Percentiles rank a stretch among this genome's conserved stretches.
Conservation (phyloP, 2,113 vertebrate genomes). For the Sminthopsis crassicaudata region DNA sequence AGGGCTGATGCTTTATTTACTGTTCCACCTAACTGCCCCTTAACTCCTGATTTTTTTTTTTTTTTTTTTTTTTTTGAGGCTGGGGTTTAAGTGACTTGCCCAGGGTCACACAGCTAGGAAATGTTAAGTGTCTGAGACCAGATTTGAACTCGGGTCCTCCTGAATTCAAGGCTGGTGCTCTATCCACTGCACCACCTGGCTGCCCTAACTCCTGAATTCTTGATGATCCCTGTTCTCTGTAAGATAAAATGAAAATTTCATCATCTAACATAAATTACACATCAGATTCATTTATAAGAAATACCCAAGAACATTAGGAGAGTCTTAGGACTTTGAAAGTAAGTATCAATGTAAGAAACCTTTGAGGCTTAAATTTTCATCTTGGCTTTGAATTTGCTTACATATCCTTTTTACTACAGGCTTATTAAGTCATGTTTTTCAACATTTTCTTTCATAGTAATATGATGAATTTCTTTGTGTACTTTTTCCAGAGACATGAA, state of each 20-base stretch:
- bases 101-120: too few species aligned
- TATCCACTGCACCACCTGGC: too few species aligned
- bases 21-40: too few species aligned
- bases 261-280: background rate
- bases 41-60: background rate
- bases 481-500: background rate
- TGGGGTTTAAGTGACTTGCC: too few species aligned
- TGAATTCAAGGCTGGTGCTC: too few species aligned
- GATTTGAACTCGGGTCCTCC: too few species aligned
- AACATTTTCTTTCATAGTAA: background rate
- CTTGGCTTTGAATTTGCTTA: background rate
- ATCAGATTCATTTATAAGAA: background rate
- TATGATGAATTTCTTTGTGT: background rate
- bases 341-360: background rate
- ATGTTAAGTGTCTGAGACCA: too few species aligned
- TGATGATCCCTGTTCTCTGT: background rate
- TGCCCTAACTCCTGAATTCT: background rate
- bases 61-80: too few species aligned
- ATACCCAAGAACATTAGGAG: background rate
- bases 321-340: background rate
- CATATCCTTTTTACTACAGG: too few species aligned
- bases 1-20: too few species aligned
- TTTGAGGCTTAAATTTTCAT: background rate
- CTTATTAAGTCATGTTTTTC: background rate
- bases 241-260: background rate